These are phyloP conservation scores for Polypterus senegalus DNA, from an alignment of 2,113 vertebrate species.

Conservation along the genomic window DNA sequence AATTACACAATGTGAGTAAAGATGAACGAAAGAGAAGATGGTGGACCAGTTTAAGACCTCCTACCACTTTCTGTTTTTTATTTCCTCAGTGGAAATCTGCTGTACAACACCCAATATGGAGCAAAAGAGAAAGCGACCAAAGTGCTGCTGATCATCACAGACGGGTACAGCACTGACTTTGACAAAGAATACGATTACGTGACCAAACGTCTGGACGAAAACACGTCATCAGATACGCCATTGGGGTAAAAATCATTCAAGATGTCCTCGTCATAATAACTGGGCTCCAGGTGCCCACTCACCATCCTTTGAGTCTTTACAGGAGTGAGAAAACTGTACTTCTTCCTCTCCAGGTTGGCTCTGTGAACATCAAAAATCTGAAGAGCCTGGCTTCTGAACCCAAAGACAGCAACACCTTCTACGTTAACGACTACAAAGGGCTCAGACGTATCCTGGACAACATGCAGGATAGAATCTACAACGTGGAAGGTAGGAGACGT, in stretches of 20 bases:
- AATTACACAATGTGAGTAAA: constrained; percentile 46
- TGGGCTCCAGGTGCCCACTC: no score
- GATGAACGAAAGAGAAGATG: no score
- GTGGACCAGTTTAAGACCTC: no score
- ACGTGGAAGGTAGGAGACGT: constrained; percentile 46
- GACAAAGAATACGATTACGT: rapidly evolving
- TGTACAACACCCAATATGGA: constrained; percentile 31
- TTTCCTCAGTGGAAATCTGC: not conserved
- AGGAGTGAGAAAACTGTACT: no score
- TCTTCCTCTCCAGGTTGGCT: constrained; percentile 30
- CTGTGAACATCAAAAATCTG: not conserved
- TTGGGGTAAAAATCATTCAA: constrained; percentile 37
- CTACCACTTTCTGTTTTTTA: no score
- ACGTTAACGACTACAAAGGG: constrained; percentile 33
- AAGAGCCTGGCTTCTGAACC: constrained; percentile 29
- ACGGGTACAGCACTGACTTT: constrained; percentile 35
- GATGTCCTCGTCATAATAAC: no score
- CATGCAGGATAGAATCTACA: constrained; percentile 54
- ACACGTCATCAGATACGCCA: constrained; percentile 40
- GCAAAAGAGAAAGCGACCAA: constrained; percentile 43
- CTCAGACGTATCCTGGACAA: constrained; percentile 43
- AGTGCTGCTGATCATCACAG: constrained; percentile 65
- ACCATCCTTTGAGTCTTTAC: no score
- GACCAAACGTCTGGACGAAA: constrained; percentile 2
- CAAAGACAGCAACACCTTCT: constrained; percentile 25